Evolutionary conservation across 1,140 invertebrate genomes (phyloP), one percentile per base, ranked within the genome.

Genomic region (Portunus trituberculatus): DNA sequence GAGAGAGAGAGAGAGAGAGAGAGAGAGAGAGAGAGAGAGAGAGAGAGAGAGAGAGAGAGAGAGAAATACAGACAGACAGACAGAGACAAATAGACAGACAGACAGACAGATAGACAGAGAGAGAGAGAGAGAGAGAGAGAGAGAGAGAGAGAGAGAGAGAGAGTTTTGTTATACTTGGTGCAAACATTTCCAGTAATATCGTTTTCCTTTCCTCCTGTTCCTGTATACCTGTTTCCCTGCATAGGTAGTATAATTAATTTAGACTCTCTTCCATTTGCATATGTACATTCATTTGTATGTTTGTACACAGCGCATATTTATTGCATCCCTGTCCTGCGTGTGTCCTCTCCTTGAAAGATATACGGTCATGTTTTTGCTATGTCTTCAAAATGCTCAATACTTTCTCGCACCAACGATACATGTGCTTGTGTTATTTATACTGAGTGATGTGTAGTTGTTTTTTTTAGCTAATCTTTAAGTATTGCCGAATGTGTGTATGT

Each of bases 271-370:
- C 67, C 67, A 76, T 76, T 76, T 76, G 67, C 67, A 76, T 76
- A n/a, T 76, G 67, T 76, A 76, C 67, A 76, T 76, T 76, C 67
- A 76, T 76, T 76, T 76, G 67, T 76, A 76, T 76, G 67, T 76
- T 76, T 76, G 67, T 76, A 76, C 67, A 76, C 67, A 76, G 67
- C n/a, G 67, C 20, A 25, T 76, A 76, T 76, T 76, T 76, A 76
- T 76, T 76, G 67, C 67, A 76, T 76, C 67, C 6, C 67, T 20
- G 67, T 76, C 25, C n/a, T n/a, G 67, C 20, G 67, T 76, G 67
- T 25, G 52, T 76, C 25, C 52, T 59, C 52, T 59, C 10, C 52
- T 59, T 59, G 16, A 8, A 3, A 76, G 67, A n/a, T 76, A 20
- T 76, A n/a, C n/a, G 67, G 12, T 8, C n/a, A 16, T 76, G n/a